Evolutionary conservation across 2,888 invertebrate genomes (phyloP).

Genomic region (Sialis lutaria): DNA sequence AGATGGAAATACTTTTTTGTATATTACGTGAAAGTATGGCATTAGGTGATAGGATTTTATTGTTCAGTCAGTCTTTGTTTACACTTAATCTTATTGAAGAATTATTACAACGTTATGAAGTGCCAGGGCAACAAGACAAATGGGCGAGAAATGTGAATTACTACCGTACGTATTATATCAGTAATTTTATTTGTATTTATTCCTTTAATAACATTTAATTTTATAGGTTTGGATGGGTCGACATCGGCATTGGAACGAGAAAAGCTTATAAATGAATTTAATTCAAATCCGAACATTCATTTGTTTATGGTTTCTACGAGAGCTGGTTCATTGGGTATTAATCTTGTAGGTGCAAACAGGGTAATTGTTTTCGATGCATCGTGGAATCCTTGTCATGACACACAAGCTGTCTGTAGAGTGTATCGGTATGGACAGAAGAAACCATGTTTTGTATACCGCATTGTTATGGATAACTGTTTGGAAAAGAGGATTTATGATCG

Average conservation of each 20-base stretch:
- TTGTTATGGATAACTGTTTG: slow-evolving; percentile 92
- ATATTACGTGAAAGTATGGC: slow-evolving; percentile 77
- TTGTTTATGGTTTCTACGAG: slow-evolving; percentile 92
- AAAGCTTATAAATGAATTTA: slow-evolving; percentile 91
- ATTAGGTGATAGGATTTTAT: slow-evolving; percentile 75
- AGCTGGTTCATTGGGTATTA: slow-evolving; percentile 93
- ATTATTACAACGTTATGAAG: slow-evolving; percentile 57
- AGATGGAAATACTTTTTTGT: slow-evolving; percentile 86
- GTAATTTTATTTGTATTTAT: background rate
- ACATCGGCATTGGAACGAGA: slow-evolving; percentile 90
- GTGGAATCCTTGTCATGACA: slow-evolving; percentile 99
- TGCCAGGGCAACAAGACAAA: slow-evolving; percentile 48
- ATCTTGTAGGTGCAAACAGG: slow-evolving; percentile 91
- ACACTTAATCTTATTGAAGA: slow-evolving; percentile 91
- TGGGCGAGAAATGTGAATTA: slow-evolving; percentile 83
- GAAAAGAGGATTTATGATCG: slow-evolving; percentile 97
- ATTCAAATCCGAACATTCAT: slow-evolving; percentile 68
- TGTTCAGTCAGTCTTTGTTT: slow-evolving; percentile 92
- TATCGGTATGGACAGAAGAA: slow-evolving; percentile 85
- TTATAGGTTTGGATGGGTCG: slow-evolving; percentile 79
- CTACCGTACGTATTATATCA: slow-evolving; percentile 52
- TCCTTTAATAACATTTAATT: slow-evolving; percentile 5
- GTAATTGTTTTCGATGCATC: slow-evolving; percentile 96
- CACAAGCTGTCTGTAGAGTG: slow-evolving; percentile 92
- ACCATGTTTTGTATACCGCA: slow-evolving; percentile 86